Evolutionary conservation across 2,113 vertebrate genomes (phyloP).

Genomic region (Hyaena hyaena): DNA sequence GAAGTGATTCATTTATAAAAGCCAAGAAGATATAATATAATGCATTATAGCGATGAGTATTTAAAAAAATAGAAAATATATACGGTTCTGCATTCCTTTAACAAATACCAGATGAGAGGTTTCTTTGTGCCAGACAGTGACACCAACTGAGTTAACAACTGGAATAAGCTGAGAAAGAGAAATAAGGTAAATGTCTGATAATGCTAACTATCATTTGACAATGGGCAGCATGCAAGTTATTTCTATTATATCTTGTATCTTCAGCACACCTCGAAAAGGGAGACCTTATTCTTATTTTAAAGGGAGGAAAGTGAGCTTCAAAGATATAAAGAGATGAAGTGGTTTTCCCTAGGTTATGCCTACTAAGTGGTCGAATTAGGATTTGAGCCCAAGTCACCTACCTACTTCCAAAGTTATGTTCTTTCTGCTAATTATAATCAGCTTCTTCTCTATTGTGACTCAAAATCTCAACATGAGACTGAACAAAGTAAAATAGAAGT

Average conservation of each 20-base stretch:
- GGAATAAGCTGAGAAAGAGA: neutral
- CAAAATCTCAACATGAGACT: constrained; percentile 23
- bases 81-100: neutral
- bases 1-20: constrained; percentile 39
- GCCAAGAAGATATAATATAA: neutral
- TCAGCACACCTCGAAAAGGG: neutral
- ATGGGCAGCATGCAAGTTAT: neutral
- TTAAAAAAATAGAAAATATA: constrained; percentile 13
- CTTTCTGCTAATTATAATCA: neutral
- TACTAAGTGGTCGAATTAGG: neutral
- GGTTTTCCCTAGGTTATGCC: neutral
- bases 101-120: neutral
- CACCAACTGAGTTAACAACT: neutral
- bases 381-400: neutral
- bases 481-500: constrained; percentile 10
- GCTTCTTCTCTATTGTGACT: constrained; percentile 23
- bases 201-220: constrained; percentile 21
- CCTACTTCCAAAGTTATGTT: neutral
- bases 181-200: neutral
- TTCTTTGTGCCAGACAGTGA: neutral
- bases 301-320: neutral
- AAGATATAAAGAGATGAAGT: constrained; percentile 31
- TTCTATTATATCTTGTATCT: neutral
- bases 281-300: neutral
- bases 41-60: neutral